A percentile compares a stretch with the other conserved stretches of the same genome.
Conservation (phyloP, 2,113 vertebrate species). For the Gnathonemus longibarbis region DNA sequence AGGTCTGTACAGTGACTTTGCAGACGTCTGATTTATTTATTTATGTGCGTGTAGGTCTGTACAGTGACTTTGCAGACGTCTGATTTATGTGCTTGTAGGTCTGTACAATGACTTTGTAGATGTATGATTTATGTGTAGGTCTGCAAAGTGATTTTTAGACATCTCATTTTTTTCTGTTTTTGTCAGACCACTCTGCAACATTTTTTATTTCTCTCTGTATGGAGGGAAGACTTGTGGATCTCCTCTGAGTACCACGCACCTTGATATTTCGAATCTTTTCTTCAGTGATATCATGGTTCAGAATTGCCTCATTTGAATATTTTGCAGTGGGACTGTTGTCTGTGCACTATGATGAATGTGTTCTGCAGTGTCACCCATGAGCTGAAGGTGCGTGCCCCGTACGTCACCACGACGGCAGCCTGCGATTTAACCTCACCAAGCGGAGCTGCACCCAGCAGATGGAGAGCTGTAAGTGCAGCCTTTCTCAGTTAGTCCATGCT, state of each 20-base stretch:
- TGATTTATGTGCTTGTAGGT: neutral
- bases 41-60: neutral
- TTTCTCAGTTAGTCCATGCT: neutral
- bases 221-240: conserved; percentile 78
- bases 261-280: conserved; percentile 86
- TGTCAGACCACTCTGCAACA: neutral
- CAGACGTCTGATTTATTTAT: neutral
- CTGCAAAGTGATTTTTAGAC: conserved; percentile 74
- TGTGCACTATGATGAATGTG: conserved; percentile 69
- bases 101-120: neutral
- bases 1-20: conserved; percentile 80
- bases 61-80: conserved; percentile 64
- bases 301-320: conserved; percentile 83
- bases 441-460: conserved; percentile 59
- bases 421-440: conserved; percentile 60
- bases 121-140: conserved; percentile 38
- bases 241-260: conserved; percentile 81
- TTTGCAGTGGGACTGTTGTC: conserved; percentile 80
- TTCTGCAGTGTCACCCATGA: neutral
- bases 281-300: conserved; percentile 83
- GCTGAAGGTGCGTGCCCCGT: neutral
- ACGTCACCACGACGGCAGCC: conserved; percentile 50
- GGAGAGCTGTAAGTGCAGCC: conserved; percentile 55
- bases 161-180: neutral
- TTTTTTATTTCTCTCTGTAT: conserved; percentile 50